phyloP scores from a whole-genome alignment of 2,888 invertebrate species.

The Liopterus haemorrhoidalis region DNA sequence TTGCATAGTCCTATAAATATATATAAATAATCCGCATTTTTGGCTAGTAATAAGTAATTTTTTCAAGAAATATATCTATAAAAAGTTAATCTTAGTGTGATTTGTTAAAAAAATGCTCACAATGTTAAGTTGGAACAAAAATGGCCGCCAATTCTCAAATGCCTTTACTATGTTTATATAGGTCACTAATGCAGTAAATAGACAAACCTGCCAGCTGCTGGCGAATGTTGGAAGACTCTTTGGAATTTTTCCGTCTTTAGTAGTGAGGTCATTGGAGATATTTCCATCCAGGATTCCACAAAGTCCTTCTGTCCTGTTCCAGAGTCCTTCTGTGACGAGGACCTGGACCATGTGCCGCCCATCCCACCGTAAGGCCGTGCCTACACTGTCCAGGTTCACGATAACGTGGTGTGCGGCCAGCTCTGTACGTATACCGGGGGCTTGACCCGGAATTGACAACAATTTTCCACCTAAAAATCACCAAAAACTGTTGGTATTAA shows the following conservation, averaged over 20 bases:
- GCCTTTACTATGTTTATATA: too few relatives aligned
- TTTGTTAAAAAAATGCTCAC: too few relatives aligned
- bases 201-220: constrained; percentile 56
- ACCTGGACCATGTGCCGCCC: constrained; percentile 42
- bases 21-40: too few relatives aligned
- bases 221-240: constrained; percentile 50
- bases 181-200: too few relatives aligned
- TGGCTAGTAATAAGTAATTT: too few relatives aligned
- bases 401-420: constrained; percentile 65
- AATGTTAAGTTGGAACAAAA: not conserved
- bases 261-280: constrained; percentile 60
- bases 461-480: too few relatives aligned
- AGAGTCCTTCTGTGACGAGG: constrained; percentile 61
- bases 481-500: too few relatives aligned
- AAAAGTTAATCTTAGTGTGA: too few relatives aligned
- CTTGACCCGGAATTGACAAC: constrained; percentile 64
- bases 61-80: too few relatives aligned
- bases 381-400: constrained; percentile 61
- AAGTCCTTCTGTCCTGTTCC: constrained; percentile 75
- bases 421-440: constrained; percentile 67
- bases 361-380: constrained; percentile 73
- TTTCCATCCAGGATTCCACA: constrained; percentile 75
- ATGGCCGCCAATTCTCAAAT: constrained; percentile 50
- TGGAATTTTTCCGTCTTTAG: constrained; percentile 52
- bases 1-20: too few relatives aligned